Conservation (phyloP, 64 coral and sea anemone species). For the Anthopleura sola region DNA sequence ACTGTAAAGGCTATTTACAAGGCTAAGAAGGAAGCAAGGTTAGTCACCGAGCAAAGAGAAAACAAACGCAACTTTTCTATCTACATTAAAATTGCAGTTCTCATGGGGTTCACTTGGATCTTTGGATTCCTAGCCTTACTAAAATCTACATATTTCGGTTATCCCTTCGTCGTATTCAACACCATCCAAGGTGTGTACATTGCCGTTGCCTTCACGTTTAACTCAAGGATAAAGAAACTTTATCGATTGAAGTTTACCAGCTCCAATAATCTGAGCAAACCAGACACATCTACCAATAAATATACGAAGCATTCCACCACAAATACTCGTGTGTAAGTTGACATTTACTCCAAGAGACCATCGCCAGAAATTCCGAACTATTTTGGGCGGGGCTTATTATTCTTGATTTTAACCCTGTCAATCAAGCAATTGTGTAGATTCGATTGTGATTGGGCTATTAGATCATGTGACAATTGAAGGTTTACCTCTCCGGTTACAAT, state of each 20-base stretch:
- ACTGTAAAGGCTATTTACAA: conserved; percentile 8
- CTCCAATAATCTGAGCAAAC: background rate
- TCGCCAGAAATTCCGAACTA: too few relatives aligned
- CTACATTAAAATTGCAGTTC: conserved; percentile 18
- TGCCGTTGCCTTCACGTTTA: conserved; percentile 10
- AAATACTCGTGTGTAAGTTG: too few relatives aligned
- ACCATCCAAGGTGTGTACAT: conserved; percentile 12
- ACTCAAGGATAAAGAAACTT: background rate
- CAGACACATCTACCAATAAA: background rate
- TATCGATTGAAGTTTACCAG: background rate
- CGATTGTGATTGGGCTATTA: too few relatives aligned
- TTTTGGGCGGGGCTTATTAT: too few relatives aligned
- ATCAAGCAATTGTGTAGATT: too few relatives aligned
- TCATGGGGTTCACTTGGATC: conserved; percentile 39
- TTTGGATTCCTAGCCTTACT: background rate
- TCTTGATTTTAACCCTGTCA: too few relatives aligned
- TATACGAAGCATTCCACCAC: too few relatives aligned
- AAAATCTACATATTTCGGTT: conserved; percentile 1
- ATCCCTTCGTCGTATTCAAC: conserved; percentile 23
- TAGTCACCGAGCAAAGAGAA: background rate
- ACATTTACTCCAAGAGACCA: too few relatives aligned
- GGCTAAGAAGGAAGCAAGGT: background rate
- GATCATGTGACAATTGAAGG: too few relatives aligned
- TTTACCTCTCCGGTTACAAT: too few relatives aligned
- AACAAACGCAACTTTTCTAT: background rate